Conservation (phyloP, 2,888 invertebrate genomes). For the Notocelia uddmanniana region DNA sequence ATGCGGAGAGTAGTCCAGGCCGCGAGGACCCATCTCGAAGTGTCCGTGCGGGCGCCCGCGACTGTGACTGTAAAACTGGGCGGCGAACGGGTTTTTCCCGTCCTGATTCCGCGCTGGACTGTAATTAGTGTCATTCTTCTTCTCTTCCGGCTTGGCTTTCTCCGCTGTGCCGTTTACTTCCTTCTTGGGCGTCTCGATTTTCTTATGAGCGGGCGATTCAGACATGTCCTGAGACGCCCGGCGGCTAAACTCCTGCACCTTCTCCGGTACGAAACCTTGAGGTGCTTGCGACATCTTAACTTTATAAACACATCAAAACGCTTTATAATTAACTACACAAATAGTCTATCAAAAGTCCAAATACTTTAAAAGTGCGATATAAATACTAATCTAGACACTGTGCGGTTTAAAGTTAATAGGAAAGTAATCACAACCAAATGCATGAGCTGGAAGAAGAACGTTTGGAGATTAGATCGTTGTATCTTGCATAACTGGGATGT, state of each 20-base stretch:
- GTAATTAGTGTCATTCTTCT: conserved; percentile 59
- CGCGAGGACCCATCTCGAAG: conserved; percentile 82
- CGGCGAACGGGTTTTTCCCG: conserved; percentile 78
- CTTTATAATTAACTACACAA: conserved; percentile 64
- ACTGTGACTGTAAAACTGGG: conserved; percentile 73
- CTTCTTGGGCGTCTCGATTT: conserved; percentile 64
- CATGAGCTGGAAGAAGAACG: conserved; percentile 56
- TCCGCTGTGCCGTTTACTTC: conserved; percentile 61
- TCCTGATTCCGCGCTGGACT: conserved; percentile 65
- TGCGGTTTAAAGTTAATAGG: conserved; percentile 63
- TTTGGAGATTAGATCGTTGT: not conserved
- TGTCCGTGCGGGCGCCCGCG: conserved; percentile 74
- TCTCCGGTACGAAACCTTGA: conserved; percentile 78
- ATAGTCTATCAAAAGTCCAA: conserved; percentile 65
- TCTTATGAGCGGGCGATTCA: conserved; percentile 61
- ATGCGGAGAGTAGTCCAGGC: conserved; percentile 80
- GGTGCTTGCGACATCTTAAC: conserved; percentile 73
- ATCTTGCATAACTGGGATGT: conserved; percentile 24
- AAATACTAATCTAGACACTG: conserved; percentile 40
- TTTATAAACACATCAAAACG: conserved; percentile 64
- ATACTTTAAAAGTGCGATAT: conserved; percentile 48
- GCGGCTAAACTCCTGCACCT: conserved; percentile 77
- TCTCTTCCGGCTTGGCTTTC: conserved; percentile 48
- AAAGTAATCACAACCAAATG: conserved; percentile 77
- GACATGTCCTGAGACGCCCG: conserved; percentile 76